Conservation (phyloP, 2,888 invertebrate genomes). For the Crossocerus cetratus region DNA sequence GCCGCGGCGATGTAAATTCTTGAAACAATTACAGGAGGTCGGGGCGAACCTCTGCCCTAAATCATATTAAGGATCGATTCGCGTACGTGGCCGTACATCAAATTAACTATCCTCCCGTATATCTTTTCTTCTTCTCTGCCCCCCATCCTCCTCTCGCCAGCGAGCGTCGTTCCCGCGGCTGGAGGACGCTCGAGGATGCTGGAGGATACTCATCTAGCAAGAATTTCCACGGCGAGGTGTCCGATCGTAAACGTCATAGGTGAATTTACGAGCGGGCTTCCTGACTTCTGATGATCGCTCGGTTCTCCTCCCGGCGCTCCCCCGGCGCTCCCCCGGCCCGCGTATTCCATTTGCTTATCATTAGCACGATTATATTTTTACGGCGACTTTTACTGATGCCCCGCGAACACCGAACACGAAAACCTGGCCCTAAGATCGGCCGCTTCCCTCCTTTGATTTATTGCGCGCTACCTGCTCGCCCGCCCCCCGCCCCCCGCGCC, state of each 20-base stretch:
- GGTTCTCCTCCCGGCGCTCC: constrained; percentile 35
- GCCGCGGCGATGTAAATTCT: constrained; percentile 17
- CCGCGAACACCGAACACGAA: constrained; percentile 29
- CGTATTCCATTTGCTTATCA: constrained; percentile 56
- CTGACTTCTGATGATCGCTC: constrained; percentile 68
- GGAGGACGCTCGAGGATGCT: too few relatives aligned
- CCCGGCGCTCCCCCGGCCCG: constrained; percentile 23
- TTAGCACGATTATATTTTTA: constrained; percentile 58
- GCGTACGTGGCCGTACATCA: constrained; percentile 26
- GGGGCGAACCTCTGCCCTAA: constrained; percentile 21
- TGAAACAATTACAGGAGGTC: constrained; percentile 26
- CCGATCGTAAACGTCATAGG: constrained; percentile 73
- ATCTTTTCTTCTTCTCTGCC: constrained; percentile 22
- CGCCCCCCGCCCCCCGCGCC: too few relatives aligned
- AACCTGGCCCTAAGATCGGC: not conserved
- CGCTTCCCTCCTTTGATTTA: constrained; percentile 36
- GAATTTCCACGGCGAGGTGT: constrained; percentile 66
- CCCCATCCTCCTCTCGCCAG: too few relatives aligned
- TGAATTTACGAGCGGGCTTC: constrained; percentile 74
- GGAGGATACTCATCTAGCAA: constrained; percentile 61
- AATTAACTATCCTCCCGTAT: constrained; percentile 52
- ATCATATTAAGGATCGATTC: constrained; percentile 41
- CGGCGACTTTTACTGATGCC: constrained; percentile 44
- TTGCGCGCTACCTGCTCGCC: constrained; percentile 37
- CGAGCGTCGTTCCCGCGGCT: too few relatives aligned